Percentiles rank a stretch among this genome's conserved stretches.
Conservation (phyloP, 1,140 invertebrate genomes). For the Lepeophtheirus salmonis region DNA sequence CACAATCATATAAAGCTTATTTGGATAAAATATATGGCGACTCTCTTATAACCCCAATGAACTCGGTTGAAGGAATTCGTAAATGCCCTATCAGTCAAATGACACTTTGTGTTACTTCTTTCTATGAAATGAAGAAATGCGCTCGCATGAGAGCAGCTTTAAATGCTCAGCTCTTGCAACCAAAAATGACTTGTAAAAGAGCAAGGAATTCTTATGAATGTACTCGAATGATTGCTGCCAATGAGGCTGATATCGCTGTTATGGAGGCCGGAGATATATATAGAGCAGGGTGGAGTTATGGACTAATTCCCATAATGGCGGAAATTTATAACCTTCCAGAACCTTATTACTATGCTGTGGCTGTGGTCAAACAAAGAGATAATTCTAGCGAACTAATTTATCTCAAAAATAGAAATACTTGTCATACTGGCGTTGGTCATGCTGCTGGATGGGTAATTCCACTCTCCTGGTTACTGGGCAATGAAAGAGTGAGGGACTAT, state of each 20-base stretch:
- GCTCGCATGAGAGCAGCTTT: conserved; percentile 78
- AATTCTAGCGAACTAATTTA: conserved; percentile 18
- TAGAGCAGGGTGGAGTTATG: conserved; percentile 57
- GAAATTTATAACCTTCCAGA: conserved; percentile 69
- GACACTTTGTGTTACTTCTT: conserved; percentile 71
- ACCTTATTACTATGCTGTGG: conserved; percentile 79
- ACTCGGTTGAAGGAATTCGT: conserved; percentile 47
- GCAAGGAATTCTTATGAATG: conserved; percentile 68
- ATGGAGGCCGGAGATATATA: conserved; percentile 85
- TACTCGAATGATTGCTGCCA: conserved; percentile 50
- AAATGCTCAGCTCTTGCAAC: conserved; percentile 66
- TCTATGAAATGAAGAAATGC: conserved; percentile 75
- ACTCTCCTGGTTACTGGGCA: conserved; percentile 73
- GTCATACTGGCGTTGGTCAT: conserved; percentile 41
- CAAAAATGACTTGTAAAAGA: conserved; percentile 65
- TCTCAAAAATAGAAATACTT: conserved; percentile 19
- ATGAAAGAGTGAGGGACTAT: conserved; percentile 75
- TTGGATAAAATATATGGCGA: conserved; percentile 29
- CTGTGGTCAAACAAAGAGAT: conserved; percentile 47
- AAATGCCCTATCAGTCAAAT: conserved; percentile 58
- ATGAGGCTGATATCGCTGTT: conserved; percentile 54
- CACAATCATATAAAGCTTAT: conserved; percentile 27
- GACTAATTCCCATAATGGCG: conserved; percentile 64
- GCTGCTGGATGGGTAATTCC: conserved; percentile 92
- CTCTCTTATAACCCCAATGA: conserved; percentile 29